Conservation (phyloP, 2,888 invertebrate genomes). For the Sphecodes monilicornis region DNA sequence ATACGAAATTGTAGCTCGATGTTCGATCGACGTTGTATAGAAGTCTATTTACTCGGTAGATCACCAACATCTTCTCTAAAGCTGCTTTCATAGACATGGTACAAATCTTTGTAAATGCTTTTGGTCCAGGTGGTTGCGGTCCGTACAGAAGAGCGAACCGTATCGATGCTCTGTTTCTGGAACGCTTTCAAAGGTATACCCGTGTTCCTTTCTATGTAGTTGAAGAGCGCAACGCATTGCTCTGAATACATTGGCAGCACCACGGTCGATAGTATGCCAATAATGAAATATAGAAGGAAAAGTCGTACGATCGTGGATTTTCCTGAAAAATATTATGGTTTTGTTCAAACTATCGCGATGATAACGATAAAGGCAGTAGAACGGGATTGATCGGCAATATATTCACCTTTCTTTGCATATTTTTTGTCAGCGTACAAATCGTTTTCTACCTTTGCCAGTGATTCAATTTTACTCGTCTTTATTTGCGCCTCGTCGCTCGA, state of each 20-base stretch:
- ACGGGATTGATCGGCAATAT: neutral
- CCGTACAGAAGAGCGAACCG: slow-evolving; percentile 15
- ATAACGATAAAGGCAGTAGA: neutral
- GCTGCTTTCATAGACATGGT: slow-evolving; percentile 40
- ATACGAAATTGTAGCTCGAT: neutral
- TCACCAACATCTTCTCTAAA: slow-evolving; percentile 19
- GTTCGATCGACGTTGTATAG: neutral
- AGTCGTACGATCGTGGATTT: slow-evolving; percentile 65
- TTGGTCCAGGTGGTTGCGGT: slow-evolving; percentile 26
- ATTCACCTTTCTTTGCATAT: slow-evolving; percentile 20
- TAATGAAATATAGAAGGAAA: slow-evolving; percentile 54
- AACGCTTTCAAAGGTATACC: slow-evolving; percentile 75
- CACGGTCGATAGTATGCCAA: slow-evolving; percentile 55
- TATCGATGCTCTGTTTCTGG: slow-evolving; percentile 65
- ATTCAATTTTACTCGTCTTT: slow-evolving; percentile 8
- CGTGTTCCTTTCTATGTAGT: slow-evolving; percentile 72
- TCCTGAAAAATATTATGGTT: slow-evolving; percentile 26
- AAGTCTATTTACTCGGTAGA: slow-evolving; percentile 4
- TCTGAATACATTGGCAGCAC: slow-evolving; percentile 74
- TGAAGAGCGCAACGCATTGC: slow-evolving; percentile 68
- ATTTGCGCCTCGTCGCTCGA: neutral
- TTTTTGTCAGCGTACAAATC: neutral
- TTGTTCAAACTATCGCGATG: neutral
- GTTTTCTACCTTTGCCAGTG: neutral
- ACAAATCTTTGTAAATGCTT: slow-evolving; percentile 25